Evolutionary conservation across 2,113 vertebrate species (phyloP), one percentile per base, ranked within the genome.

Genomic region (Heloderma charlesbogerti): DNA sequence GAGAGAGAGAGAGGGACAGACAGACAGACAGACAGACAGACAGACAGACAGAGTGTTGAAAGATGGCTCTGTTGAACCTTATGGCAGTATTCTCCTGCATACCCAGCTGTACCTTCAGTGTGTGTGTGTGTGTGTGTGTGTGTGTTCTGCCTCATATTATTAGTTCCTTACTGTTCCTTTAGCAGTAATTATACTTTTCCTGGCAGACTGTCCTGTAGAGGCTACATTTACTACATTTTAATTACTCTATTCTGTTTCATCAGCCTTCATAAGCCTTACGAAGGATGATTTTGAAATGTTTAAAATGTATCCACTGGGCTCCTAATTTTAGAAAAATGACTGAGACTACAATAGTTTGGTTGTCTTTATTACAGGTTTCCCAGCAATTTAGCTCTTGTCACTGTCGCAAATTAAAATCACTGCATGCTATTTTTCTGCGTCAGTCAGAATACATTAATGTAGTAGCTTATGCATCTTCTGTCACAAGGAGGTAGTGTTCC

Each of bases 351-450:
- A 87, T 69, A 22, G 34, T 77, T 10, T 86, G 89, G 93, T 93
- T 94, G 91, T 92, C 84, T 94, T 95, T 95, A 88, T 88, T 91
- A 27, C 92, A 94, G 91, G 91, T 94, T 90, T 94, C 78, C 66
- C 34, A 29, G n/a, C 63, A 72, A 82, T 82, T 82, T 89, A 82
- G 66, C n/a, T 57, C 88, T 51, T 81, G 75, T 80, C 88, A 94
- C 89, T 75, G 84, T 45, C 74, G 89, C 72, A 90, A 93, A 96
- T 95, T 83, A 74, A 63, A 74, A 83, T 75, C 37, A 84, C n/a
- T 74, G 69, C 80, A 40, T 57, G 88, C 34, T 54, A 43, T 82
- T 72, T 82, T 57, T 66, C 88, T 71, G 45, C 27, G 18, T 82
- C 82, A 54, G 18, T 82, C 82, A 54, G n/a, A 92, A 77, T 86